Evolutionary conservation across 2,888 invertebrate species (phyloP).

Genomic region (Andrena minutula): DNA sequence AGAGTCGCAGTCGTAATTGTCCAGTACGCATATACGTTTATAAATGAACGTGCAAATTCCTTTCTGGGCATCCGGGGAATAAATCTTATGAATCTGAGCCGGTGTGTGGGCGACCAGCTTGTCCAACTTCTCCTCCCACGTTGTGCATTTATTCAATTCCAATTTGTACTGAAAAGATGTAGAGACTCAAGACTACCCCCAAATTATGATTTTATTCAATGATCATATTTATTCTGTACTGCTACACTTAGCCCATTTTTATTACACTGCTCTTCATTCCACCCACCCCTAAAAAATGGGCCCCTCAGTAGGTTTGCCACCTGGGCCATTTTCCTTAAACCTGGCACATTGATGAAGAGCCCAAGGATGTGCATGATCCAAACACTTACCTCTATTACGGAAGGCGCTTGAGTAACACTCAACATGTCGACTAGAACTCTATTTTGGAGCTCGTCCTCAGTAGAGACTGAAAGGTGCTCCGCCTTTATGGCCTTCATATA

Average conservation of each 20-base stretch:
- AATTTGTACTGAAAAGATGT: slow-evolving; percentile 70
- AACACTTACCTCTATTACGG: slow-evolving; percentile 81
- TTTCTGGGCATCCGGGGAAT: slow-evolving; percentile 23
- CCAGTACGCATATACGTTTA: slow-evolving; percentile 10
- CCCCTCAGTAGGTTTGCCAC: too few relatives aligned
- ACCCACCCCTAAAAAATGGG: not conserved
- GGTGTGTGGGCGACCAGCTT: slow-evolving; percentile 81
- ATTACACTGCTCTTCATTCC: too few relatives aligned
- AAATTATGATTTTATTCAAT: too few relatives aligned
- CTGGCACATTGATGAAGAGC: too few relatives aligned
- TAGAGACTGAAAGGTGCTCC: slow-evolving; percentile 85
- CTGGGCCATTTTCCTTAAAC: too few relatives aligned
- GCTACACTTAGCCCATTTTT: too few relatives aligned
- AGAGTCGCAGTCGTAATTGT: slow-evolving; percentile 83
- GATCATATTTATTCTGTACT: too few relatives aligned
- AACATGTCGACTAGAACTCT: slow-evolving; percentile 87
- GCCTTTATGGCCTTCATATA: slow-evolving; percentile 87
- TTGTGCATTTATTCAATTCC: slow-evolving; percentile 86
- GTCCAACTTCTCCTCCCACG: slow-evolving; percentile 87
- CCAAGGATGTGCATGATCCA: not conserved
- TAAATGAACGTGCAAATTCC: slow-evolving; percentile 40
- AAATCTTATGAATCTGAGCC: not conserved
- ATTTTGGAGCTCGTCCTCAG: slow-evolving; percentile 86
- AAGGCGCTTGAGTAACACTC: slow-evolving; percentile 85
- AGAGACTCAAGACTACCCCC: too few relatives aligned